Conservation (phyloP, 2,888 invertebrate species). For the Acanthosepion lycidas region DNA sequence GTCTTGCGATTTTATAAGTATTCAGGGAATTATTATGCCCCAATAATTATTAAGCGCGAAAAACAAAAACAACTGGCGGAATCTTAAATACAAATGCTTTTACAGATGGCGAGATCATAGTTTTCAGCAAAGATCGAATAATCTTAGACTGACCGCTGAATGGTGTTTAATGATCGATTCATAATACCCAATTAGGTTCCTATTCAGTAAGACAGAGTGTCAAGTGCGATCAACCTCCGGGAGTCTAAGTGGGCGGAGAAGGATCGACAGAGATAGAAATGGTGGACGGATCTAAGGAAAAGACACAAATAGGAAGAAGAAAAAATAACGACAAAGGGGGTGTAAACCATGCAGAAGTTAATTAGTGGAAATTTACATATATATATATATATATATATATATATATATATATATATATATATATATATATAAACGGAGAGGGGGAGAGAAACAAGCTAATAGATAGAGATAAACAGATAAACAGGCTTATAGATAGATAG, state of each 20-base stretch:
- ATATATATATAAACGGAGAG: too few species aligned
- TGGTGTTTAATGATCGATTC: neutral
- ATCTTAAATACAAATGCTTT: neutral
- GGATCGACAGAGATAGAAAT: neutral
- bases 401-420: too few species aligned
- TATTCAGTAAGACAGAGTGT: neutral
- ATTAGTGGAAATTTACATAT: too few species aligned
- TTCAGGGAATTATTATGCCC: too few species aligned
- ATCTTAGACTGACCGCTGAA: neutral
- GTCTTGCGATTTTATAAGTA: too few species aligned
- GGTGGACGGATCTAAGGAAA: neutral
- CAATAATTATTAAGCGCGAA: too few species aligned
- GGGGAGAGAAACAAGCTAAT: too few species aligned
- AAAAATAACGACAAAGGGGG: neutral
- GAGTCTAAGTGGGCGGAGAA: neutral
- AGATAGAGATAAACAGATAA: too few species aligned
- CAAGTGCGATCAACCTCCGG: neutral
- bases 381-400: too few species aligned
- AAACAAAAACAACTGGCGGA: too few species aligned
- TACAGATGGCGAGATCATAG: neutral
- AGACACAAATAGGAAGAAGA: neutral
- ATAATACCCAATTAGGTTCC: neutral
- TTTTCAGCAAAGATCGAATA: neutral
- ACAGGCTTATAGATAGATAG: too few species aligned
- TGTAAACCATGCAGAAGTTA: too few species aligned